Evolutionary conservation across 2,113 vertebrate genomes (phyloP).

Genomic region (Thunnus maccoyii): DNA sequence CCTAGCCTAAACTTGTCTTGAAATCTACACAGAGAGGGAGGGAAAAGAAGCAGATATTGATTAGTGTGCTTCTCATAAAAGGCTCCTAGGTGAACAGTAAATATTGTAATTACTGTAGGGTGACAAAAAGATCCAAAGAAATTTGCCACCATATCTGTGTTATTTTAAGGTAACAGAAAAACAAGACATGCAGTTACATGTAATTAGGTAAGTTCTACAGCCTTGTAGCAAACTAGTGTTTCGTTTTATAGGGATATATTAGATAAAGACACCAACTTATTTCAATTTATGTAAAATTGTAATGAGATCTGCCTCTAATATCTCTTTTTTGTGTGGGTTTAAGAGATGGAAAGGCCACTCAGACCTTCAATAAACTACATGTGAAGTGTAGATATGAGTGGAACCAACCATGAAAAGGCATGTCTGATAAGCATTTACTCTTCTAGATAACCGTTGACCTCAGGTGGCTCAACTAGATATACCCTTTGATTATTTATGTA

Average conservation of each 20-base stretch:
- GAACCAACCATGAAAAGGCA: neutral
- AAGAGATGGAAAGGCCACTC: too few relatives aligned
- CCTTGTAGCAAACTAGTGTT: slow-evolving; percentile 6
- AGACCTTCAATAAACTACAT: neutral
- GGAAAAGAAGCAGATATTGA: slow-evolving; percentile 62
- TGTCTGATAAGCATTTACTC: neutral
- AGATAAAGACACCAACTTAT: neutral
- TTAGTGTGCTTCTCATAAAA: slow-evolving; percentile 56
- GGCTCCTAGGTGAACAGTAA: slow-evolving; percentile 49
- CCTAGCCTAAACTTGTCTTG: slow-evolving; percentile 76
- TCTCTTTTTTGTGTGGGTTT: too few relatives aligned
- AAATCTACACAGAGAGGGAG: slow-evolving; percentile 56
- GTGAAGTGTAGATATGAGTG: neutral
- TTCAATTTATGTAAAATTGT: neutral
- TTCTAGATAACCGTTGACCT: slow-evolving; percentile 2
- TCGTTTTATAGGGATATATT: neutral
- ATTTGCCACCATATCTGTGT: slow-evolving; percentile 12
- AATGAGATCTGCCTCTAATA: neutral
- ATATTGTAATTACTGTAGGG: slow-evolving; percentile 36
- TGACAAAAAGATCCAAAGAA: slow-evolving; percentile 34
- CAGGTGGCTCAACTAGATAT: slow-evolving; percentile 6
- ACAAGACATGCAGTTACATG: too few relatives aligned
- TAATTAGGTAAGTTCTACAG: slow-evolving; percentile 26
- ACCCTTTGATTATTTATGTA: neutral
- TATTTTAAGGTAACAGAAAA: too few relatives aligned